A percentile compares a stretch with the other conserved stretches of the same genome.
Evolutionary conservation across 2,888 invertebrate genomes (phyloP).

Genomic region (Resseliella maxima): DNA sequence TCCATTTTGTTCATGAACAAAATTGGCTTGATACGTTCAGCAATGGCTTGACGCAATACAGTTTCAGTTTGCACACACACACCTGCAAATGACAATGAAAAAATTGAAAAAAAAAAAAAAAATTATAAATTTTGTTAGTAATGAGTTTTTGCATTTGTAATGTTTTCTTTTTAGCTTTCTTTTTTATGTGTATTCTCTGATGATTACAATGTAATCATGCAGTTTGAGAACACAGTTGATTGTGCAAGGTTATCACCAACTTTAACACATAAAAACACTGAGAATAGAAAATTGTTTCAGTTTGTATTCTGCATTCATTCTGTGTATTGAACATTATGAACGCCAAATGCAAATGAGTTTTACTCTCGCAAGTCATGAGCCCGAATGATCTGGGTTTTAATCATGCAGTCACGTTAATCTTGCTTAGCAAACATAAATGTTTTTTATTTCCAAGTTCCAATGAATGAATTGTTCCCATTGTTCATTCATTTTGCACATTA

Average conservation of each 20-base stretch:
- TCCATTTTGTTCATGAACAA: constrained; percentile 99
- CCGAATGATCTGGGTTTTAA: constrained; percentile 45
- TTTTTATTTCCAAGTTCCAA: neutral
- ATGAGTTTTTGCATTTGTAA: neutral
- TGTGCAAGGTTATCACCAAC: constrained; percentile 17
- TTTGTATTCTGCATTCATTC: neutral
- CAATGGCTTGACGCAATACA: constrained; percentile 99
- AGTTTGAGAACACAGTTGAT: neutral
- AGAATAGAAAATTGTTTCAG: neutral
- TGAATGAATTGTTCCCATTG: neutral
- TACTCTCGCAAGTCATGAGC: constrained; percentile 45
- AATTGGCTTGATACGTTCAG: constrained; percentile 99
- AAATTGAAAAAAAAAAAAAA: constrained; percentile 8
- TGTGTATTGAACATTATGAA: neutral
- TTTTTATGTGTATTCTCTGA: neutral
- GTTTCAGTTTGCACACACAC: constrained; percentile 99
- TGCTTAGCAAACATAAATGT: neutral
- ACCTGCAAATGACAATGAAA: constrained; percentile 75
- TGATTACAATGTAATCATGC: neutral
- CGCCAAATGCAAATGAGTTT: neutral
- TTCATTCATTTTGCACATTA: too few relatives aligned
- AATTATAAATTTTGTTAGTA: neutral
- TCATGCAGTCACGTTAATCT: constrained; percentile 41
- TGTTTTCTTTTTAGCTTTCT: too few relatives aligned
- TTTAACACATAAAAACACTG: neutral